Base-by-base conservation (phyloP, 2,888 invertebrate genomes). In the Anoncus sp. region DNA sequence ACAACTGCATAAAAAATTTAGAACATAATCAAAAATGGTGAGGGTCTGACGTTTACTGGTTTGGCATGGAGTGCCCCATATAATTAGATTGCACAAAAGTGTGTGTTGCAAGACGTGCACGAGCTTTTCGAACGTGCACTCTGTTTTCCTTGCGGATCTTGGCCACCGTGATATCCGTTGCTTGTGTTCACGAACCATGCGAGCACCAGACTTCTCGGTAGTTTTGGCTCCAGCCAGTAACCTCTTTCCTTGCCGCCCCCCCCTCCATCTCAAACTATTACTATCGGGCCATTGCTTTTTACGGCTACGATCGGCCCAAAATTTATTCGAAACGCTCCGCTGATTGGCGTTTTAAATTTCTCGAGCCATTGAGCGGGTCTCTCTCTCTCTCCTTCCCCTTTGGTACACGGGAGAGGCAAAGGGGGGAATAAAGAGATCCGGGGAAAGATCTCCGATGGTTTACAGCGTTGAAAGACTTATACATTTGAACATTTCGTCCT, bases 321-420 rank as follows among this genome's bases (percentile, higher is more conserved):
- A 86, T 85, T 82, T 86, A 86, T 87, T 84, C 85, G 85, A 82
- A 84, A 86, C 85, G 86, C 83, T 86, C 79, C 82, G 82, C 86
- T 89, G 88, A 89, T 88, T 89, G 87, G 87, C 85, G 84, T 86
- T 89, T 87, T 87, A 87, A 89, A 89, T 89, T 89, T 88, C 85
- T 83, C 87, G 86, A 83, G 79, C 85, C 88, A 87, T 89, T 88
- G 86, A 84, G 75, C 83, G 81, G 73, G 79, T 63, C 66, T 22
- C 31, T 45, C 51, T 40, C 47, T 22, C 35, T 14, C 66, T 22
- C 69, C 16, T n/a, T 40, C 53, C n/a, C 49, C 31, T 45, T 51
- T 65, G 22, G 10, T 38, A 6, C 9, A 14, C 16, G 14, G 20
- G 12, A 12, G 47, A 5, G 35, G 14, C 24, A 24, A 24, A 49